Evolutionary conservation across 2,113 vertebrate species (phyloP).

Genomic region (Alligator mississippiensis): DNA sequence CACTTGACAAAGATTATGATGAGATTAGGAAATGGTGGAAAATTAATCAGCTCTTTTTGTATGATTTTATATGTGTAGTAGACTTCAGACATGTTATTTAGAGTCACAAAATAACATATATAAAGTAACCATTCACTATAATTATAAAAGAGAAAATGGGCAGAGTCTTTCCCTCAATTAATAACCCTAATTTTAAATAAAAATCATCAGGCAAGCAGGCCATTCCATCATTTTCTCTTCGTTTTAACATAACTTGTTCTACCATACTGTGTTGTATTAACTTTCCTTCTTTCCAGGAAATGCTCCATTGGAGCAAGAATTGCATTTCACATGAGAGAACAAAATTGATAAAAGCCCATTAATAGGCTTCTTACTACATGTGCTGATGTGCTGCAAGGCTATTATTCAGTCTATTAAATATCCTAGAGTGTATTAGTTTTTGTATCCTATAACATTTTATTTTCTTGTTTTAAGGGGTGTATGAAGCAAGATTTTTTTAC

Average conservation of each 20-base stretch:
- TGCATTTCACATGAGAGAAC: conserved; percentile 10
- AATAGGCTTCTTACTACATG: conserved; percentile 23
- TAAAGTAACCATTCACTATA: not conserved
- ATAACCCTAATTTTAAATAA: conserved; percentile 51
- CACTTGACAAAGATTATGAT: conserved; percentile 47
- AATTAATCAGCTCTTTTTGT: conserved; percentile 42
- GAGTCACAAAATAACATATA: conserved; percentile 9
- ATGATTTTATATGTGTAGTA: not conserved
- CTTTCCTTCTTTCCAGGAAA: conserved; percentile 33
- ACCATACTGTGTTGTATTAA: not conserved
- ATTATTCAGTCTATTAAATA: conserved; percentile 13
- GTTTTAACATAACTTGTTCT: conserved; percentile 4
- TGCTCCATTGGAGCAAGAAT: conserved; percentile 46
- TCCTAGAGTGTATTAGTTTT: conserved; percentile 16
- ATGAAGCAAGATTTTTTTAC: not conserved
- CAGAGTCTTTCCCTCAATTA: conserved; percentile 18
- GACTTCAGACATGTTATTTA: conserved; percentile 17
- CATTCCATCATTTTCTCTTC: conserved; percentile 27
- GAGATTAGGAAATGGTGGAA: conserved; percentile 24
- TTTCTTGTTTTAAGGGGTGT: not conserved
- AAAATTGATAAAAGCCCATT: conserved; percentile 57
- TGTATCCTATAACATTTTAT: not conserved
- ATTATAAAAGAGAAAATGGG: not conserved
- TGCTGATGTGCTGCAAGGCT: not conserved
- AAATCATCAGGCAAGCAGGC: not conserved